Evolutionary conservation across 2,888 invertebrate genomes (phyloP).

Genomic region (Vesta saturnalis): DNA sequence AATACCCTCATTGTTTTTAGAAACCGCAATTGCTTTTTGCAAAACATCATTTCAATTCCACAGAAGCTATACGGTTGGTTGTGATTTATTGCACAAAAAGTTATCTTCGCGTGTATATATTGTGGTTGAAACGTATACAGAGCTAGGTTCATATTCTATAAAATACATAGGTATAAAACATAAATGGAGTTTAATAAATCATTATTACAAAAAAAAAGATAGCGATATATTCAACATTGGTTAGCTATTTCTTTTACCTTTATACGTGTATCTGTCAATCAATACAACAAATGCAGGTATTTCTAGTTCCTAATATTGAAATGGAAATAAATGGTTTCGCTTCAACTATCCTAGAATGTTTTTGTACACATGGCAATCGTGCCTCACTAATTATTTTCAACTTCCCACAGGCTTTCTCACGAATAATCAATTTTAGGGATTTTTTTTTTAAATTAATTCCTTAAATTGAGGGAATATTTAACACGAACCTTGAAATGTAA

Average conservation of each 20-base stretch:
- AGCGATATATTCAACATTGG: not conserved
- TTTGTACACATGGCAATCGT: conserved; percentile 25
- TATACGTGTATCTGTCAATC: conserved; percentile 18
- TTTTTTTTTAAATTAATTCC: conserved; percentile 27
- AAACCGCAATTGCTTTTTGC: conserved; percentile 34
- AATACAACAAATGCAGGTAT: conserved; percentile 22
- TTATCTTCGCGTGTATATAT: conserved; percentile 43
- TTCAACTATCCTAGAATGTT: conserved; percentile 16
- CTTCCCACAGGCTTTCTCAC: conserved; percentile 31
- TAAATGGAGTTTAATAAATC: conserved; percentile 34
- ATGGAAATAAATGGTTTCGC: conserved; percentile 28
- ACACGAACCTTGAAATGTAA: conserved; percentile 25
- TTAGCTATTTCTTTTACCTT: conserved; percentile 9
- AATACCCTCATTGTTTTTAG: conserved; percentile 36
- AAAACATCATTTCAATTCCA: conserved; percentile 32
- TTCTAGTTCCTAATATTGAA: conserved; percentile 22
- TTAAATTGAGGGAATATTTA: conserved; percentile 27
- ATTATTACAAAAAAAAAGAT: conserved; percentile 17
- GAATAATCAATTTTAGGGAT: conserved; percentile 32
- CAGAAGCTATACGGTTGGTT: conserved; percentile 23
- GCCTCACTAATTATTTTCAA: conserved; percentile 33
- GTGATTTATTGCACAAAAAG: conserved; percentile 42
- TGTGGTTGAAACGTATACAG: conserved; percentile 44
- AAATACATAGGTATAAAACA: conserved; percentile 39
- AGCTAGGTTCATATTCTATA: conserved; percentile 40